These are phyloP conservation scores for Cosmia pyralina DNA, from an alignment of 2,888 invertebrate species.

Conservation along the genomic window DNA sequence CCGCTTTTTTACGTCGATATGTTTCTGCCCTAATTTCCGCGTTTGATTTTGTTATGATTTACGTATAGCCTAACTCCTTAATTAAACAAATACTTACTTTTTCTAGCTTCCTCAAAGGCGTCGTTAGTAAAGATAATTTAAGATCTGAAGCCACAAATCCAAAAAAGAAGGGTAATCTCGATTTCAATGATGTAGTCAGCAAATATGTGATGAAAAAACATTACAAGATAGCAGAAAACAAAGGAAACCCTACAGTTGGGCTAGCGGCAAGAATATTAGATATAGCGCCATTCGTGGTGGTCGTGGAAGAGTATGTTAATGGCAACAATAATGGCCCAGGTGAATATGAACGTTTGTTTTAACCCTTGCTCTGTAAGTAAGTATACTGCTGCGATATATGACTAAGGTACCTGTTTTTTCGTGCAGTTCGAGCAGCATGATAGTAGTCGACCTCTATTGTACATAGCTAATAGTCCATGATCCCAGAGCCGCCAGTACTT, in stretches of 20 bases:
- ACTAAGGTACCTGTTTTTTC: not conserved
- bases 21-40: not conserved
- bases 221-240: slow-evolving; percentile 91
- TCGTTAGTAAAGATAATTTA: slow-evolving; percentile 87
- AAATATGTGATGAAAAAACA: slow-evolving; percentile 92
- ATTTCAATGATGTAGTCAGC: slow-evolving; percentile 89
- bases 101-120: slow-evolving; percentile 73
- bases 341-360: slow-evolving; percentile 24
- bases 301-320: slow-evolving; percentile 78
- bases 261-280: slow-evolving; percentile 94
- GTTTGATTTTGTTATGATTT: not conserved
- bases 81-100: not conserved
- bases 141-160: slow-evolving; percentile 90
- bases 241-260: slow-evolving; percentile 90
- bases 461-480: no score
- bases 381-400: not conserved
- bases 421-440: not conserved
- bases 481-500: no score
- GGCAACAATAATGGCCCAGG: slow-evolving; percentile 62
- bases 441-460: not conserved
- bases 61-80: no score
- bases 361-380: not conserved
- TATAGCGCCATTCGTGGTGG: slow-evolving; percentile 93
- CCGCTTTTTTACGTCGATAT: no score
- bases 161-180: slow-evolving; percentile 87